Evolutionary conservation across 2,888 invertebrate genomes (phyloP).

Genomic region (Serripes groenlandicus): DNA sequence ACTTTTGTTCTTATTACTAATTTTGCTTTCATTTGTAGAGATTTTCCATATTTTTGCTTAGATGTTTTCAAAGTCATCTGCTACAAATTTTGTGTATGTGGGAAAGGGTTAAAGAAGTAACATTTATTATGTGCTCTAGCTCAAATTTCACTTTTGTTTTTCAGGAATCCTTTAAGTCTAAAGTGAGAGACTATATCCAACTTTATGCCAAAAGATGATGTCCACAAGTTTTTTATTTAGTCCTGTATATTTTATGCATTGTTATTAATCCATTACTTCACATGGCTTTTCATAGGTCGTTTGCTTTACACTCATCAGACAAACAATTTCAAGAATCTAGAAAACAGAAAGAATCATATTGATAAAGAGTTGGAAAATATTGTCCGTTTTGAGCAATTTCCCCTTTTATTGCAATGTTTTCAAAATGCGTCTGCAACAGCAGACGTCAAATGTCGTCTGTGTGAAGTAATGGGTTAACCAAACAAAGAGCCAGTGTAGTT

Average conservation of each 20-base stretch:
- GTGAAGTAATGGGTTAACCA: background rate
- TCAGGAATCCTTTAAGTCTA: conserved; percentile 84
- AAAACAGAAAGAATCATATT: background rate
- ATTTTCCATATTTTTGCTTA: too few species aligned
- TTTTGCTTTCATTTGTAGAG: too few species aligned
- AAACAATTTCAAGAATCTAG: background rate
- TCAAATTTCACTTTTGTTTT: conserved; percentile 34
- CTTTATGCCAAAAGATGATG: conserved; percentile 82
- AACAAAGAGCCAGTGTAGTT: background rate
- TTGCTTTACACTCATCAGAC: too few species aligned
- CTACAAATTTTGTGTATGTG: too few species aligned
- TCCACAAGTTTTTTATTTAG: too few species aligned
- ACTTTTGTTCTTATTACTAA: too few species aligned
- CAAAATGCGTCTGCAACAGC: background rate
- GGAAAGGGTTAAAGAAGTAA: background rate
- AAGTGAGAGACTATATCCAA: conserved; percentile 85
- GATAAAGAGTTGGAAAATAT: background rate
- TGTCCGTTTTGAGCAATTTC: background rate
- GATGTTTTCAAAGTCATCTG: too few species aligned
- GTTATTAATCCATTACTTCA: too few species aligned
- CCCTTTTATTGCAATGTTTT: background rate
- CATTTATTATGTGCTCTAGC: background rate
- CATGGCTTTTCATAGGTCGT: too few species aligned
- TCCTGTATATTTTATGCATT: too few species aligned
- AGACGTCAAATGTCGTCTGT: background rate